Conservation (phyloP, 2,113 vertebrate species). For the Silurus meridionalis region DNA sequence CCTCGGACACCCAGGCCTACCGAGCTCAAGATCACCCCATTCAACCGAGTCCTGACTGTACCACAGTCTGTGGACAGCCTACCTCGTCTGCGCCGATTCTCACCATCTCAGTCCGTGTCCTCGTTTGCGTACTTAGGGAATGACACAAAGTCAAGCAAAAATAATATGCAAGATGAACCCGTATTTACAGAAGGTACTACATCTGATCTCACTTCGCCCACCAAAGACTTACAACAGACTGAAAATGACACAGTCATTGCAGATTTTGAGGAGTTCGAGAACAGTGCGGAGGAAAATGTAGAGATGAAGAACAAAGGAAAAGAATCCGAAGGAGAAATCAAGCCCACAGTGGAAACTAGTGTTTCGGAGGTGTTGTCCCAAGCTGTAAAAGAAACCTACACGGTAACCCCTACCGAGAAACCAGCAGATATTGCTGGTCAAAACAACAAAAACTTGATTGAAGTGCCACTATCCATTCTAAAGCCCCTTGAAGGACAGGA, state of each 20-base stretch:
- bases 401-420: constrained; percentile 81
- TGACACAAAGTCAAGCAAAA: constrained; percentile 67
- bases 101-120: constrained; percentile 86
- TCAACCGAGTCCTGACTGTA: constrained; percentile 87
- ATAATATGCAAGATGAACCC: constrained; percentile 63
- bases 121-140: constrained; percentile 90
- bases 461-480: constrained; percentile 88
- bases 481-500: constrained; percentile 78
- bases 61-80: constrained; percentile 95
- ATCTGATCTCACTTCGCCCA: constrained; percentile 53
- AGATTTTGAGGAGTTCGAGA: constrained; percentile 45
- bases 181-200: constrained; percentile 68
- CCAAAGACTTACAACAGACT: constrained; percentile 47
- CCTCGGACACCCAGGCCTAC: constrained; percentile 86
- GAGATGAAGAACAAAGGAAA: constrained; percentile 16
- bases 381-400: constrained; percentile 80
- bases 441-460: constrained; percentile 83
- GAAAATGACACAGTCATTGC: constrained; percentile 38
- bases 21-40: constrained; percentile 89
- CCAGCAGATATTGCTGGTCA: constrained; percentile 64
- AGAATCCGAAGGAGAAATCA: constrained; percentile 59
- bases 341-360: constrained; percentile 76
- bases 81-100: constrained; percentile 88
- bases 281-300: constrained; percentile 9
- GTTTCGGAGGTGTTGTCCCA: constrained; percentile 87